A percentile compares a stretch with the other conserved stretches of the same genome.
phyloP scores from a whole-genome alignment of 2,888 invertebrate genomes.

The Hemicrepidius hirtus region DNA sequence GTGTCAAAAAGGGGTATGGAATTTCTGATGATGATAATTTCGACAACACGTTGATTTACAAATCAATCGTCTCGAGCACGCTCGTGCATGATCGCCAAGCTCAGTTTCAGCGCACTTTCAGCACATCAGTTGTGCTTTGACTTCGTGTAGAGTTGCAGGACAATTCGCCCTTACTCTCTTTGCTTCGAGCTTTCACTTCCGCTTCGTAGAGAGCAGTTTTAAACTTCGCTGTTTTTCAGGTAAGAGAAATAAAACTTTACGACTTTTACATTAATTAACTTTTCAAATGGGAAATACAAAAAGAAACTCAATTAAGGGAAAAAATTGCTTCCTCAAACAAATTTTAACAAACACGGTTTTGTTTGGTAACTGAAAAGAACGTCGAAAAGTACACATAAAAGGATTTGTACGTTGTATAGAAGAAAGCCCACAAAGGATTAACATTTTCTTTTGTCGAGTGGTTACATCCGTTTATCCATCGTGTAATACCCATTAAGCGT shows the following conservation, averaged over 20 bases:
- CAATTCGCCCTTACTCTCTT: slow-evolving; percentile 49
- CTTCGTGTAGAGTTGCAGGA: slow-evolving; percentile 61
- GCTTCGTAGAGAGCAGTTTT: slow-evolving; percentile 34
- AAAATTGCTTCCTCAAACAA: too few species aligned
- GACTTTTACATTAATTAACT: background rate
- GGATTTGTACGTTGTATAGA: too few species aligned
- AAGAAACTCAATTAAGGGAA: too few species aligned
- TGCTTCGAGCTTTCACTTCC: slow-evolving; percentile 44
- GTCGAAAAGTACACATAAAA: too few species aligned
- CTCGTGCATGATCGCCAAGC: slow-evolving; percentile 59
- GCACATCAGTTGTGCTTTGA: slow-evolving; percentile 64
- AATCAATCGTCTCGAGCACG: slow-evolving; percentile 50
- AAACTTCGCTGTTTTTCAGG: slow-evolving; percentile 11
- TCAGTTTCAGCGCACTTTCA: slow-evolving; percentile 62
- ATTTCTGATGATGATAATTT: slow-evolving; percentile 27
- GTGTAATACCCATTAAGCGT: too few species aligned
- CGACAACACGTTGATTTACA: slow-evolving; percentile 28
- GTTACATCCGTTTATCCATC: too few species aligned
- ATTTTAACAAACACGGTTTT: too few species aligned
- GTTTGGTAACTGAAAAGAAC: too few species aligned
- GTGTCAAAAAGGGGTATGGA: slow-evolving; percentile 6
- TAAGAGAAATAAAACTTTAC: background rate
- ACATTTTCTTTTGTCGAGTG: too few species aligned
- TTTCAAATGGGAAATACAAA: too few species aligned
- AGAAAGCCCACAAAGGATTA: too few species aligned